Percentiles rank a stretch among this genome's conserved stretches.
phyloP scores from a whole-genome alignment of 2,888 invertebrate genomes.

The Campopleginae sp. region DNA sequence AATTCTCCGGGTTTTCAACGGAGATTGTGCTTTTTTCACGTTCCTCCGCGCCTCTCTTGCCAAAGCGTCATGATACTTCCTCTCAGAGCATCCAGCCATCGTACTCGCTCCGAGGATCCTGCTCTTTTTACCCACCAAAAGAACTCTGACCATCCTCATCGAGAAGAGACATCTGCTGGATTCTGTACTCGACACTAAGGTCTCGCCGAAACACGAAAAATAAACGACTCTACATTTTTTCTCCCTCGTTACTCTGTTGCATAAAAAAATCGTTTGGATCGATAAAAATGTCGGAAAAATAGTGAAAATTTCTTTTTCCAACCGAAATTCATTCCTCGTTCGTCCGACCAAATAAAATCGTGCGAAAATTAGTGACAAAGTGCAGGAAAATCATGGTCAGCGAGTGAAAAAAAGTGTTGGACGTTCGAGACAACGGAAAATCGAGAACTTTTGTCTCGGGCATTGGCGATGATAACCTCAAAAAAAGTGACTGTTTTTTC shows the following conservation, averaged over 20 bases:
- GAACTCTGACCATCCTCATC: conserved; percentile 1
- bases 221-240: not conserved
- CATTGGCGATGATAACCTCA: not conserved
- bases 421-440: not conserved
- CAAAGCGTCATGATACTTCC: conserved; percentile 64
- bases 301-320: not conserved
- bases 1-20: not conserved
- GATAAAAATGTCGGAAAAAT: not conserved
- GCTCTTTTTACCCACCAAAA: conserved; percentile 12
- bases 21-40: not conserved
- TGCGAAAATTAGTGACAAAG: not conserved
- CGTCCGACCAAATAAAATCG: not conserved
- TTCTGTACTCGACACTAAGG: conserved; percentile 34
- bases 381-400: not conserved
- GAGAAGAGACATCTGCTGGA: conserved; percentile 20
- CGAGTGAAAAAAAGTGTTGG: not conserved
- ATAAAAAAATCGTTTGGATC: not conserved
- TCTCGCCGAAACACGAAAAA: not conserved
- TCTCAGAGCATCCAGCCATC: conserved; percentile 40
- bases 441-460: not conserved
- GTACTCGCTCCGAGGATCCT: conserved; percentile 32
- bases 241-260: not conserved
- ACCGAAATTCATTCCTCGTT: not conserved
- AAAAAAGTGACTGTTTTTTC: not conserved
- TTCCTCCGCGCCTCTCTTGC: not conserved